Evolutionary conservation across 2,888 invertebrate species (phyloP).

Genomic region (Torymus aiolomorphi): DNA sequence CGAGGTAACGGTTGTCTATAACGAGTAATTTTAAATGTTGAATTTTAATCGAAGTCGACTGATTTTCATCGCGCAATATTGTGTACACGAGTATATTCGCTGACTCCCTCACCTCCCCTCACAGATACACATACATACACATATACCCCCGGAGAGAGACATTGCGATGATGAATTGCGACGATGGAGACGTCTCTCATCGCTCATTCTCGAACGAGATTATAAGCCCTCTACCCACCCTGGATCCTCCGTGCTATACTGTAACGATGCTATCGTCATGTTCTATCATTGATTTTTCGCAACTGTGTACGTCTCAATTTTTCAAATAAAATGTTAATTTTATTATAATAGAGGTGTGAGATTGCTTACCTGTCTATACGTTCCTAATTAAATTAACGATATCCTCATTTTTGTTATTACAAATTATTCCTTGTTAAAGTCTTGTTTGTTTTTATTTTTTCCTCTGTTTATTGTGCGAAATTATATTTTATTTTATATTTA

Average conservation of each 20-base stretch:
- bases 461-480: too few relatives aligned
- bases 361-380: too few relatives aligned
- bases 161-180: neutral
- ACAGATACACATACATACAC: too few relatives aligned
- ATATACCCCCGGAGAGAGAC: neutral
- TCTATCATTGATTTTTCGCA: slow-evolving; percentile 70
- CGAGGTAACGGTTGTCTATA: slow-evolving; percentile 30
- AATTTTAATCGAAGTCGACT: slow-evolving; percentile 50
- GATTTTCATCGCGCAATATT: slow-evolving; percentile 56
- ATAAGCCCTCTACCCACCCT: neutral
- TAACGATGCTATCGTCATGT: slow-evolving; percentile 69
- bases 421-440: neutral
- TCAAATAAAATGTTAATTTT: slow-evolving; percentile 74
- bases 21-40: slow-evolving; percentile 43
- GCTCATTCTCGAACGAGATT: neutral
- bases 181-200: too few relatives aligned
- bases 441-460: too few relatives aligned
- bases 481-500: too few relatives aligned
- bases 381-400: too few relatives aligned
- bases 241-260: slow-evolving; percentile 64
- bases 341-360: slow-evolving; percentile 61
- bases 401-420: neutral
- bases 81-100: slow-evolving; percentile 30
- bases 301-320: slow-evolving; percentile 72
- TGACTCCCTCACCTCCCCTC: neutral